A percentile compares a stretch with the other conserved stretches of the same genome.
These are phyloP conservation scores for Diadema setosum DNA, from an alignment of 35 echinoderm and acorn worm species.

Conservation along the genomic window DNA sequence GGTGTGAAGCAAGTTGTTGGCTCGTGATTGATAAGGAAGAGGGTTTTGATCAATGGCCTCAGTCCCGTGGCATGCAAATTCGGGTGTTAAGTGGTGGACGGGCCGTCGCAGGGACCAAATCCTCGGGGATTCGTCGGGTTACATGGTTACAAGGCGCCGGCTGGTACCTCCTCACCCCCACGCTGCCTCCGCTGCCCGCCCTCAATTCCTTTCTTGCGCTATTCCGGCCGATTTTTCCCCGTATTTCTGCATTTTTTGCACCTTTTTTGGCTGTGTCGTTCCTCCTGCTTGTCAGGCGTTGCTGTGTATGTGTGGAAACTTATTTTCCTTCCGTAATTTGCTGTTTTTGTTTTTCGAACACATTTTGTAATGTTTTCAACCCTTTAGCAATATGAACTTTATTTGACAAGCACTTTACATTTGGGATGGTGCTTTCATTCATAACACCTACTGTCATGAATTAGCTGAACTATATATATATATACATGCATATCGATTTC, in stretches of 20 bases:
- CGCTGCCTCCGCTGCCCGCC: background rate
- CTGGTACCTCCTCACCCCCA: background rate
- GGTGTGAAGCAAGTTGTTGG: background rate
- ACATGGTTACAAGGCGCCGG: background rate
- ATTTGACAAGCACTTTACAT: too few relatives aligned
- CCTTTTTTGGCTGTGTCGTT: background rate
- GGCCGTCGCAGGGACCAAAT: background rate
- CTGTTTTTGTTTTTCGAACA: too few relatives aligned
- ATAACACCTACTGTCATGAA: too few relatives aligned
- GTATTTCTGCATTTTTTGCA: background rate
- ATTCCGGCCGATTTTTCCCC: background rate
- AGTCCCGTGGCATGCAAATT: background rate
- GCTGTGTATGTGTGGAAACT: too few relatives aligned
- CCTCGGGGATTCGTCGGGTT: background rate
- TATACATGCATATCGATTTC: too few relatives aligned
- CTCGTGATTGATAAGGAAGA: background rate
- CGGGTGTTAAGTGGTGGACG: background rate
- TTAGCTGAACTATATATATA: too few relatives aligned
- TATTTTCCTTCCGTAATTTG: too few relatives aligned
- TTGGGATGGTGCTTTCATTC: too few relatives aligned
- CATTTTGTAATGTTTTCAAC: too few relatives aligned
- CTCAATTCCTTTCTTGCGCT: background rate
- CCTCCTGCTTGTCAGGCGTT: background rate
- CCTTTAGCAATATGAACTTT: too few relatives aligned
- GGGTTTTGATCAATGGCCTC: slow-evolving; percentile 2